Evolutionary conservation across 2,797 vertebrate species (phyloP).

Genomic region (Prunella strophiata): DNA sequence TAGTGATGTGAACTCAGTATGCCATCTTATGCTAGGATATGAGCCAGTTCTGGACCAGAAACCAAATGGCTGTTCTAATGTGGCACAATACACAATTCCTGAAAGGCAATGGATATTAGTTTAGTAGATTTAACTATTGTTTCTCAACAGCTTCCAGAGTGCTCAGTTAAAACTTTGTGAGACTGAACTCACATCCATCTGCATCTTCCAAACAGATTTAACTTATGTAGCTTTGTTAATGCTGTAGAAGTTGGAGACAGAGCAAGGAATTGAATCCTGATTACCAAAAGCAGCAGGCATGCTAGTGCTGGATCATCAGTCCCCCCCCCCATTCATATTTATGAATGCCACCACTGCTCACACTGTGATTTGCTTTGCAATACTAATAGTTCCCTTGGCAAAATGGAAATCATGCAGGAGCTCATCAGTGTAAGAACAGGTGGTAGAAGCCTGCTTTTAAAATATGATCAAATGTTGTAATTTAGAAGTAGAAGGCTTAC

Average conservation of each 20-base stretch:
- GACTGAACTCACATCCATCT: background rate
- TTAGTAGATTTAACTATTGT: background rate
- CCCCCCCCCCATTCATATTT: background rate
- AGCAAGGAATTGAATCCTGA: background rate
- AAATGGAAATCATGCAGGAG: background rate
- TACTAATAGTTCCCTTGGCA: background rate
- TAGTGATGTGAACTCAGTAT: fast-evolving
- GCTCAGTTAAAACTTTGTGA: background rate
- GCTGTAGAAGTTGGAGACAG: background rate
- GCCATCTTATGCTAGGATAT: background rate
- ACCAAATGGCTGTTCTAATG: background rate
- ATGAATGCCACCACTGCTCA: background rate
- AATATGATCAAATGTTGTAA: background rate
- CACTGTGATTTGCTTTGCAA: background rate
- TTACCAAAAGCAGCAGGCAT: background rate
- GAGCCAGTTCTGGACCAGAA: background rate
- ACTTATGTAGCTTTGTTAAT: background rate
- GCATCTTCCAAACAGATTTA: background rate
- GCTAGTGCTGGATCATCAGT: background rate
- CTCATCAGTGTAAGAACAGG: background rate
- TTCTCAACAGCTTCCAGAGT: background rate
- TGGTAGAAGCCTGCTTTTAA: background rate
- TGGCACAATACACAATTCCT: background rate
- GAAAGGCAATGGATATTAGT: background rate
- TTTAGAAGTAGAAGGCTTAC: background rate